phyloP scores from a whole-genome alignment of 2,888 invertebrate species.

The Incurvaria masculella region DNA sequence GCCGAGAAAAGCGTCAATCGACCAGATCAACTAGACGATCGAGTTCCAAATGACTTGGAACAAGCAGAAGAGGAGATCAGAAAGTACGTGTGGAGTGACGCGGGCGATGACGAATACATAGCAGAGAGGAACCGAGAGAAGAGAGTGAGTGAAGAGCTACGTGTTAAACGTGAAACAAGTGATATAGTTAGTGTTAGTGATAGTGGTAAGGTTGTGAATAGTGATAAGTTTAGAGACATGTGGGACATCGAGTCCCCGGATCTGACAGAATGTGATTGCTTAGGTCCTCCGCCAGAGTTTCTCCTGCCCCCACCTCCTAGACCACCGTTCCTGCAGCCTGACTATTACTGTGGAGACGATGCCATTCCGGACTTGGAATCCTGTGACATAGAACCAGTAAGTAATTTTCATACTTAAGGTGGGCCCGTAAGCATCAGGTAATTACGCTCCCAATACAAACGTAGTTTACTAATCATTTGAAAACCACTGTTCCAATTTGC shows the following conservation, averaged over 20 bases:
- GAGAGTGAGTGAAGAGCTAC: constrained; percentile 47
- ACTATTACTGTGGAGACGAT: constrained; percentile 68
- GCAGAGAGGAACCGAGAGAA: constrained; percentile 41
- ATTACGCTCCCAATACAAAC: too few species aligned
- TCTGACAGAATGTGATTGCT: constrained; percentile 71
- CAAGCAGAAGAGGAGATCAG: constrained; percentile 37
- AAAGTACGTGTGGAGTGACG: constrained; percentile 47
- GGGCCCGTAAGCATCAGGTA: too few species aligned
- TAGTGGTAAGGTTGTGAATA: constrained; percentile 53
- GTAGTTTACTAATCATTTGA: too few species aligned
- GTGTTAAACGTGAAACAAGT: constrained; percentile 49
- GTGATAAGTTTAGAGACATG: constrained; percentile 60
- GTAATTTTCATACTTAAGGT: too few species aligned
- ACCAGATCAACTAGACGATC: background rate
- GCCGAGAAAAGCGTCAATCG: constrained; percentile 3
- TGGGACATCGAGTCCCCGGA: constrained; percentile 70
- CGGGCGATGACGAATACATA: constrained; percentile 52
- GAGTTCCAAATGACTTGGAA: constrained; percentile 2
- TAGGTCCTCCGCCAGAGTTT: constrained; percentile 72
- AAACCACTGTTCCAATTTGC: too few species aligned
- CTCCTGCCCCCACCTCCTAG: constrained; percentile 70
- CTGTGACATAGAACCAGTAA: constrained; percentile 75
- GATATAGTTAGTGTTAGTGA: constrained; percentile 42
- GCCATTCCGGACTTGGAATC: constrained; percentile 69
- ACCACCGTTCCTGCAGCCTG: constrained; percentile 68